Evolutionary conservation across 2,797 vertebrate genomes (phyloP), one percentile per base, ranked within the genome.

Genomic region (Liasis olivaceus): DNA sequence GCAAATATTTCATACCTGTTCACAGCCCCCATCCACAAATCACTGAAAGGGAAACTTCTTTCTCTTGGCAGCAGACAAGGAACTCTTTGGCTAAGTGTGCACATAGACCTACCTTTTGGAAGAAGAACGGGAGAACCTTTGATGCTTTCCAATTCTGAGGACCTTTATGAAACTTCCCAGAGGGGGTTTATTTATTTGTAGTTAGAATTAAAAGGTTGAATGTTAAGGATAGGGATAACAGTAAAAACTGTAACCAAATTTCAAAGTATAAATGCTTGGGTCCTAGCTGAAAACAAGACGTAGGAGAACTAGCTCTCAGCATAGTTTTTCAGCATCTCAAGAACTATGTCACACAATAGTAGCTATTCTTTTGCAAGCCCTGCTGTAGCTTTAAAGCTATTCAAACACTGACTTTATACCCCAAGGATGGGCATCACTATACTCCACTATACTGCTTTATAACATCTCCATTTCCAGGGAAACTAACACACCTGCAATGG

Each of bases 391-490:
- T 89, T 31, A 91, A 85, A 86, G 9, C 22, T 47, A 89, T 60
- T 85, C 11, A n/a, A 54, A 56, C 26, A 60, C 36, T 72, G 84
- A 62, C 62, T 89, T 59, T 69, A 85, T 85, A 89, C 14, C 54
- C 6, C 47, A 26, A 72, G 28, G 31, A 28, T 59, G 47, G 91
- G 81, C 91, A 87, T 9, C 86, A 28, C 47, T 92, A 87, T 87
- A 87, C 88, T 64, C 85, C 20, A 12, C 81, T 81, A 42, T 42
- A 42, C 64, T 36, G 63, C 58, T 86, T n/a, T 28, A 72, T 87
- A 9, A 84, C 66, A 60, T 84, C 51, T 58, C 28, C 81, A 59
- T 88, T 92, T 90, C 59, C 64, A 87, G 63, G 51, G 93, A 86
- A 77, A 58, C 64, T 47, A 87, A 88, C 31, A 31, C 22, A 92